Base-by-base conservation (phyloP, 1,140 invertebrate genomes). In the Heliconius congener region DNA sequence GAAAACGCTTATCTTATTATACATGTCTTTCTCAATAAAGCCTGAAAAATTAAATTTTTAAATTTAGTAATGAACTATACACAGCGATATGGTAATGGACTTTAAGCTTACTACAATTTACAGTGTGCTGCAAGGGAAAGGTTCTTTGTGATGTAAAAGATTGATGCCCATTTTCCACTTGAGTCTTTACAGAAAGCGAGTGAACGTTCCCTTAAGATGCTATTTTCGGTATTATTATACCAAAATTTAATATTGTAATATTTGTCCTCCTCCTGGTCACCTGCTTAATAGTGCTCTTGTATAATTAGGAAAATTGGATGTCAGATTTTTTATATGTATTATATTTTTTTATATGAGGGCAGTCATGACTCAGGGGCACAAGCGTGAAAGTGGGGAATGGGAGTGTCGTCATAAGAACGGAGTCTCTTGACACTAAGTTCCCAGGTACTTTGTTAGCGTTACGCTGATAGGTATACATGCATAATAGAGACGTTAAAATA, bases 111-210 rank as follows among this genome's bases (percentile, higher is more conserved):
- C 52, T 78, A 75, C 81, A 83, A 79, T 83, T 84, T 84, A 84
- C 85, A 82, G 82, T 80, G 74, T 78, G 71, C 73, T 81, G 71
- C 79, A 76, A 70, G 74, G 75, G 77, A 74, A 79, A 60, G 74
- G 78, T 66, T 83, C 86, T 88, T 88, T 89, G 86, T 87, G 82
- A 86, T 84, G 83, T 85, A 83, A 90, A 87, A 90, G 85, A 90
- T 88, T 88, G 84, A 87, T 87, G 84, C 82, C 81, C 81, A 81
- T 85, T 74, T 81, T 87, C 76, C 80, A 84, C 77, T 86, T 55
- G 74, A 83, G 73, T 76, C 76, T 80, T 74, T 84, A 73, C 74
- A 77, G 70, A 77, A 66, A 72, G 74, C 74, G 34, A 19, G 42
- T 70, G 66, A 76, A 76, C 74, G 74, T 23, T 70, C 74, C 27